Conservation (phyloP, 2,797 vertebrate species). For the Setipinna tenuifilis region DNA sequence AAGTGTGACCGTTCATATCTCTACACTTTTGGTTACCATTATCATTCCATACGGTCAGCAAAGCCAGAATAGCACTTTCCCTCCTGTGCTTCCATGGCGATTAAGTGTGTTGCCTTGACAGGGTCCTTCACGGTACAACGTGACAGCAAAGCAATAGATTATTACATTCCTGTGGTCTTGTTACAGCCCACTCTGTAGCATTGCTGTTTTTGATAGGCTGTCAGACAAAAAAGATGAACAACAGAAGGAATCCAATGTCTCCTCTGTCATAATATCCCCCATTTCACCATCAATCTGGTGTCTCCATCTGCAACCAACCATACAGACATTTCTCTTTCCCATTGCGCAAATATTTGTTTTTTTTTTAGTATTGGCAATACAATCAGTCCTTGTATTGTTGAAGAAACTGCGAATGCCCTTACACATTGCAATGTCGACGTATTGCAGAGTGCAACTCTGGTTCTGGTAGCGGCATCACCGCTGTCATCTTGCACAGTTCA, state of each 20-base stretch:
- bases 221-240: not conserved
- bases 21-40: no score
- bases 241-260: not conserved
- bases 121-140: not conserved
- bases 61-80: no score
- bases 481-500: no score
- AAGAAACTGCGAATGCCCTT: not conserved
- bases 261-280: not conserved
- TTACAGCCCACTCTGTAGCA: not conserved
- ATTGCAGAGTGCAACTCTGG: not conserved
- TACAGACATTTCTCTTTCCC: not conserved
- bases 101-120: not conserved
- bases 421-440: not conserved
- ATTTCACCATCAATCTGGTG: not conserved
- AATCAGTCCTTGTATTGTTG: not conserved
- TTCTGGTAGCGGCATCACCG: no score
- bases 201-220: not conserved
- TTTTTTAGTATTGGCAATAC: not conserved
- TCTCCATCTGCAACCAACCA: not conserved
- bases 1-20: no score
- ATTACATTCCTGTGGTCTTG: not conserved
- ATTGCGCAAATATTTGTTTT: not conserved
- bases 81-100: no score
- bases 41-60: no score
- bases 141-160: not conserved